Base-by-base conservation (phyloP, 35 echinoderm and acorn worm genomes). In the Patiria miniata region DNA sequence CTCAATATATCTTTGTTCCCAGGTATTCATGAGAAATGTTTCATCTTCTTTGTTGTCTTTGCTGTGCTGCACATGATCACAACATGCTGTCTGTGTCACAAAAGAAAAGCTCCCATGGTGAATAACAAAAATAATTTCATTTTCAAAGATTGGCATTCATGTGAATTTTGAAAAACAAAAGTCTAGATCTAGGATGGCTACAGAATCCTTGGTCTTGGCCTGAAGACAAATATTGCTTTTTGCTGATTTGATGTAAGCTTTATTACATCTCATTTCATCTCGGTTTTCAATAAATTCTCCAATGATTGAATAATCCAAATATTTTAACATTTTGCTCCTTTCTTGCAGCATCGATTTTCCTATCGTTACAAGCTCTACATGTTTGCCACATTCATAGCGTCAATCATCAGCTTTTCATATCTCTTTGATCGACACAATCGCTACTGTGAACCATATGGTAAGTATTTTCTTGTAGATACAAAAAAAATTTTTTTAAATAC, bases 391-490 rank as follows among this genome's bases (percentile, higher is more conserved):
- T 59, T 59, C 36, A 52, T 84, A 19, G 14, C 52, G 12, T 47
- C 77, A 17, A 52, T 88, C 28, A 21, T 23, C 34, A 52, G 77
- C 5, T 28, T 88, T 37, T 57, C 40, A 33, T 88, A 88, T 40
- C 22, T 77, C 0, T 88, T 79, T 60, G 37, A 53, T 76, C 33
- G 86, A 39, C 86, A 88, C 29, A 88, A 88, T 80, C 22, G 18
- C 21, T 88, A 88, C 50, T 88, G 86, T 81, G 86, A 88, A 60
- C 77, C 86, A 3, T 88, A 88, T 65, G 86, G 86, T 80, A 80
- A 78, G 86, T 80, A 61, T 52, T 40, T 0, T 3, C 39, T 19
- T 79, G 12, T n/a, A n/a, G n/a, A n/a, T n/a, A n/a, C n/a, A n/a
- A n/a, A n/a, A n/a, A n/a, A n/a, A n/a, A n/a, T n/a, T n/a, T n/a